Conservation (phyloP, 2,888 invertebrate species). For the Drosophila neotestacea region DNA sequence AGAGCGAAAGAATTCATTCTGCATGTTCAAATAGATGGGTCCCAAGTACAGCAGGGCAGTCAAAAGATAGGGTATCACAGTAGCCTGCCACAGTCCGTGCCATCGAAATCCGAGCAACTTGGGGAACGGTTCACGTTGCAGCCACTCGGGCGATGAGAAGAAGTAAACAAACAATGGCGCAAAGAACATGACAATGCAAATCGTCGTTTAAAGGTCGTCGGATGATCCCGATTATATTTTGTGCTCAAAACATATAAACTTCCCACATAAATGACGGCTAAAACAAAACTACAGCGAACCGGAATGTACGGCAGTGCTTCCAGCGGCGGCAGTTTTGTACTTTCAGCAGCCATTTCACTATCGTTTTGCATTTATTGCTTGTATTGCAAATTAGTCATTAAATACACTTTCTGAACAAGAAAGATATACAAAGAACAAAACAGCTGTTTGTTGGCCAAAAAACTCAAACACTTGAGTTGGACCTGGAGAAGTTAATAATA, state of each 20-base stretch:
- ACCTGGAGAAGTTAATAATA: neutral
- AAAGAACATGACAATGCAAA: constrained; percentile 92
- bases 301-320: constrained; percentile 74
- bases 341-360: constrained; percentile 41
- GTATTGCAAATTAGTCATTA: constrained; percentile 23
- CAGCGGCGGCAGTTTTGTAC: constrained; percentile 13
- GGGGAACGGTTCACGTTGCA: constrained; percentile 88
- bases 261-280: constrained; percentile 92
- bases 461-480: constrained; percentile 4
- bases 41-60: constrained; percentile 93
- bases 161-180: constrained; percentile 92
- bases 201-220: constrained; percentile 93
- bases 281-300: constrained; percentile 90
- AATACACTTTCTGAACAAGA: constrained; percentile 4
- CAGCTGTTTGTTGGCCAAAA: constrained; percentile 44
- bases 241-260: constrained; percentile 95
- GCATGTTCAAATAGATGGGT: constrained; percentile 91
- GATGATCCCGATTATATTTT: constrained; percentile 93
- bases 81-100: constrained; percentile 90
- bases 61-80: constrained; percentile 90
- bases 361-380: constrained; percentile 38
- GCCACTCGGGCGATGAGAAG: constrained; percentile 88
- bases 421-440: constrained; percentile 35
- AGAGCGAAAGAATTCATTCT: constrained; percentile 89
- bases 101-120: constrained; percentile 91